Base-by-base conservation (phyloP, 2,888 invertebrate genomes). In the Saturnia pavonia region DNA sequence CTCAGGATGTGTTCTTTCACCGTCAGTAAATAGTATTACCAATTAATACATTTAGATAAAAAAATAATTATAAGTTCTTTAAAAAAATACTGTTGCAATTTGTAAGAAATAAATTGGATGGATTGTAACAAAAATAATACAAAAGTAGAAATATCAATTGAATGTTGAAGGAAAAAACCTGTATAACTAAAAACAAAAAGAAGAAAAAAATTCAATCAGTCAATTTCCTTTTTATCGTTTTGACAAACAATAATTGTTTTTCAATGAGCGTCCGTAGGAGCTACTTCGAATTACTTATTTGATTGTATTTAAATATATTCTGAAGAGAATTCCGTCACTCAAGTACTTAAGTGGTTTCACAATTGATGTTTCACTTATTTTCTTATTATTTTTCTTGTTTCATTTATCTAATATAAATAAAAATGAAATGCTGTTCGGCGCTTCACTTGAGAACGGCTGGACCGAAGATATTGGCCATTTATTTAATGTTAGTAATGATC, bases 311-410 rank as follows among this genome's bases (percentile, higher is more conserved):
- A 69, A 51, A 68, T 22, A 45, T n/a, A 34, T 69, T 70, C 72
- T 69, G 48, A 71, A 73, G 72, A 75, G 75, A 77, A 73, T 72
- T 74, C 75, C 77, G 77, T 76, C 78, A 78, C 82, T 84, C 83
- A n/a, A n/a, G n/a, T n/a, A n/a, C n/a, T n/a, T n/a, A 83, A 80
- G 78, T 78, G 72, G 72, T 68, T 75, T 78, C 77, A 74, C 81
- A 78, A 82, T 83, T 81, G 82, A 81, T 82, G 80, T 78, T 80
- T 85, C 80, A 80, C 78, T 84, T 80, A n/a, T 77, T 74, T 73
- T 72, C 74, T 74, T 77, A 72, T 72, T 73, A 72, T 72, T 74
- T 70, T 73, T 72, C 67, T 60, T 67, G 60, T 57, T 57, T 57
- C 3, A 57, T 25, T 12, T 7, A 25, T 25, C 1, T 54, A 7